Evolutionary conservation across 2,113 vertebrate species (phyloP).

Genomic region (Aviceda subcristata): DNA sequence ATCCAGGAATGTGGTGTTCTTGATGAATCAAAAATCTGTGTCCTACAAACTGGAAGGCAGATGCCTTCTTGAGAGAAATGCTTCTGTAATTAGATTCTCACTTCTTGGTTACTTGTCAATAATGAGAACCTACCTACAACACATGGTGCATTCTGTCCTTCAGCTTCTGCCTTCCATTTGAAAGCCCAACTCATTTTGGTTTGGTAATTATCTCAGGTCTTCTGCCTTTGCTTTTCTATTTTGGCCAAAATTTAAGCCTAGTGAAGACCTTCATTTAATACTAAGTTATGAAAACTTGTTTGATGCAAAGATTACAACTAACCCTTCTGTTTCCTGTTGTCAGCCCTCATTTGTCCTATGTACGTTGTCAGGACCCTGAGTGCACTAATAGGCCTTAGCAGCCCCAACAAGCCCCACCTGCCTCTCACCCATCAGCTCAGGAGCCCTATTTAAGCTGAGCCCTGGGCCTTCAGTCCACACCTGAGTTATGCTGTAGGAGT

Average conservation of each 20-base stretch:
- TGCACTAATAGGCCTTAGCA: neutral
- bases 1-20: rapidly evolving
- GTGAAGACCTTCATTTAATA: neutral
- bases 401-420: neutral
- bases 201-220: neutral
- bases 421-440: neutral
- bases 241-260: neutral
- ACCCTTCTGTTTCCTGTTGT: neutral
- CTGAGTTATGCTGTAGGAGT: neutral
- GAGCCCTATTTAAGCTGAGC: neutral
- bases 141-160: neutral
- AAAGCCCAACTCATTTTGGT: neutral
- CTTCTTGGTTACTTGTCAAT: neutral
- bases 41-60: neutral
- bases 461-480: neutral
- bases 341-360: neutral
- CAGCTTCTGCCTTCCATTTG: neutral
- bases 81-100: neutral
- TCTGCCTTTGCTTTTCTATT: neutral
- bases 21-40: neutral
- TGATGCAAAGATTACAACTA: neutral
- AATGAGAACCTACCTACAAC: neutral
- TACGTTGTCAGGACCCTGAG: neutral
- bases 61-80: neutral
- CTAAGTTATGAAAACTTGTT: neutral